phyloP scores from a whole-genome alignment of 2,113 vertebrate species.

The Upupa epops region DNA sequence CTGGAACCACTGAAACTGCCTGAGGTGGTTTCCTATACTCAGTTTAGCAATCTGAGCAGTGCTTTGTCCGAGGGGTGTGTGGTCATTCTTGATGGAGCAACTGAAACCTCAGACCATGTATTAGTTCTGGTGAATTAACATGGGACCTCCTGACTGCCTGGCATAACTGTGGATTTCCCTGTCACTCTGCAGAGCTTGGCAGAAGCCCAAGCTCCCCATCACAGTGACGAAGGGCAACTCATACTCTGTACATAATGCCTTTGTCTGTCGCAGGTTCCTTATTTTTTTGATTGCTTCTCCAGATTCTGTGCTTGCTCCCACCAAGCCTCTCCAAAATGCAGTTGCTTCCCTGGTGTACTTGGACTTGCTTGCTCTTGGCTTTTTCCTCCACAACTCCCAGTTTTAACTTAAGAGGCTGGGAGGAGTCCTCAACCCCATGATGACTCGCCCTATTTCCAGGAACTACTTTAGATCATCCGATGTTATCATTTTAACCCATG shows the following conservation, averaged over 20 bases:
- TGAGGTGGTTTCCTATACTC: not conserved
- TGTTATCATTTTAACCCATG: not conserved
- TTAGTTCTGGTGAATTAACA: not conserved
- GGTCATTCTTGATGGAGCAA: not conserved
- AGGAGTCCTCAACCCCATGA: rapidly evolving
- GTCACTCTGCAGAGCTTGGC: not conserved
- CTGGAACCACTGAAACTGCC: not conserved
- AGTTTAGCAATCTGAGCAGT: not conserved
- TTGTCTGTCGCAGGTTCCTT: not conserved
- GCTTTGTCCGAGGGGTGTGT: not conserved
- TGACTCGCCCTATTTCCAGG: not conserved
- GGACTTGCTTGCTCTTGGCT: not conserved
- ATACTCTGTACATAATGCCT: not conserved
- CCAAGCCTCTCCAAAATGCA: rapidly evolving
- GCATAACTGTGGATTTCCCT: not conserved
- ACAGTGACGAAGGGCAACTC: rapidly evolving
- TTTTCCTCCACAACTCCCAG: not conserved
- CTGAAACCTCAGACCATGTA: not conserved
- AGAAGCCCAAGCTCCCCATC: not conserved
- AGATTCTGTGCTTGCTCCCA: not conserved
- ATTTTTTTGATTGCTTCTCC: not conserved
- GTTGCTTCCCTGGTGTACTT: not conserved
- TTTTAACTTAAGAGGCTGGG: not conserved
- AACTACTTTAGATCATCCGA: not conserved
- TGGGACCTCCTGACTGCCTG: not conserved